These are phyloP conservation scores for Paramormyrops hopkinsi DNA, from an alignment of 2,797 vertebrate genomes.

Conservation along the genomic window DNA sequence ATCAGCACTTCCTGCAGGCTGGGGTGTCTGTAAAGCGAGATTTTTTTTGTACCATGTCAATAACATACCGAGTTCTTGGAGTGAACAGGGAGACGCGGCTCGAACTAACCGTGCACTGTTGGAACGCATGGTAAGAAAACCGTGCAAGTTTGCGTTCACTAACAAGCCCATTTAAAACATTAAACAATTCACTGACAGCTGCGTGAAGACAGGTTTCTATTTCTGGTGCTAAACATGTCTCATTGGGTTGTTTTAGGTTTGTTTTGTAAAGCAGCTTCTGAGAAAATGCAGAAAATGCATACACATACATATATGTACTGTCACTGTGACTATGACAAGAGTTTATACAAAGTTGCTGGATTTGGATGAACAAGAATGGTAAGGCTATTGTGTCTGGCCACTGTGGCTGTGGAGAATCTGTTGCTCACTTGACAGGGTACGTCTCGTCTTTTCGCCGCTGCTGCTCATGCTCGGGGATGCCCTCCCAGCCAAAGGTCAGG, in stretches of 20 bases:
- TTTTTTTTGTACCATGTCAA: neutral
- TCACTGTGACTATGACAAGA: neutral
- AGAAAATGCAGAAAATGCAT: too few species aligned
- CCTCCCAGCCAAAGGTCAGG: constrained; percentile 86
- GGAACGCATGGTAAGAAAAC: too few species aligned
- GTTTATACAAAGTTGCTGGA: neutral
- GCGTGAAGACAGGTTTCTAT: too few species aligned
- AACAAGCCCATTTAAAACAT: too few species aligned
- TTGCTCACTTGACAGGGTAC: constrained; percentile 83
- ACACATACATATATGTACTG: neutral
- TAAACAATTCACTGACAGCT: too few species aligned
- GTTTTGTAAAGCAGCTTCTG: too few species aligned
- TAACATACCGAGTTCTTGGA: neutral
- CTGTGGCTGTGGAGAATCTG: neutral
- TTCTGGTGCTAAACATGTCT: too few species aligned
- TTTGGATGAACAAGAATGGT: neutral
- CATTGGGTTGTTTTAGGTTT: too few species aligned
- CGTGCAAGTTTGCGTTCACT: too few species aligned
- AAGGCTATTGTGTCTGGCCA: neutral
- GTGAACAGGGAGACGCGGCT: too few species aligned
- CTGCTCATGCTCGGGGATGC: constrained; percentile 63
- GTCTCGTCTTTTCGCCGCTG: constrained; percentile 84
- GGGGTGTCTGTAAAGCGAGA: neutral
- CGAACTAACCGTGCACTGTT: neutral
- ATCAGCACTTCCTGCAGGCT: neutral